Evolutionary conservation across 2,888 invertebrate genomes (phyloP).

Genomic region (Nephrotoma guestfalica): DNA sequence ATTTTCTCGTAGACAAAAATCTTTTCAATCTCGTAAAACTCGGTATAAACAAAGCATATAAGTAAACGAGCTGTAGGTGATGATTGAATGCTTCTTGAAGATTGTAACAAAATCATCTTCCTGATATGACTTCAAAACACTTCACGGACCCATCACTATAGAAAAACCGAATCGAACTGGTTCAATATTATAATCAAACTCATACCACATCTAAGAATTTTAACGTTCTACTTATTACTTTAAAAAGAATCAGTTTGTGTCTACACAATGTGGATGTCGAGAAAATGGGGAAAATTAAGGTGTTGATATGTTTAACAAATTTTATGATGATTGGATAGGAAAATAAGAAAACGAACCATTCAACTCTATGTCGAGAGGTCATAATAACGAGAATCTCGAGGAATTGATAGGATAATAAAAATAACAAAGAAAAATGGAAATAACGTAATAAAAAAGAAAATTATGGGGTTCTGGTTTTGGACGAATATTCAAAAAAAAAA

Average conservation of each 20-base stretch:
- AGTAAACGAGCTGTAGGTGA: not conserved
- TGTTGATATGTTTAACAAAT: not conserved
- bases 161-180: not conserved
- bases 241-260: not conserved
- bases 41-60: not conserved
- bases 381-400: not conserved
- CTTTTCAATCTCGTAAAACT: not conserved
- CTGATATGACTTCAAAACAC: not conserved
- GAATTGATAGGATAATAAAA: not conserved
- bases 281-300: not conserved
- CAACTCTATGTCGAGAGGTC: not conserved
- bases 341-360: not conserved
- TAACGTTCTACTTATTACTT: not conserved
- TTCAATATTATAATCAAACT: not conserved
- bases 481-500: not conserved
- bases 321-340: not conserved
- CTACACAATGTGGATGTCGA: not conserved
- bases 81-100: not conserved
- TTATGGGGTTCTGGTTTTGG: not conserved
- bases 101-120: not conserved
- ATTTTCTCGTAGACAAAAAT: not conserved
- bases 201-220: not conserved
- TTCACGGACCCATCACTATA: not conserved
- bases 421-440: not conserved
- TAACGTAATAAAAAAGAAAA: not conserved